Conservation (phyloP, 2,113 vertebrate species). For the Megalops atlanticus region DNA sequence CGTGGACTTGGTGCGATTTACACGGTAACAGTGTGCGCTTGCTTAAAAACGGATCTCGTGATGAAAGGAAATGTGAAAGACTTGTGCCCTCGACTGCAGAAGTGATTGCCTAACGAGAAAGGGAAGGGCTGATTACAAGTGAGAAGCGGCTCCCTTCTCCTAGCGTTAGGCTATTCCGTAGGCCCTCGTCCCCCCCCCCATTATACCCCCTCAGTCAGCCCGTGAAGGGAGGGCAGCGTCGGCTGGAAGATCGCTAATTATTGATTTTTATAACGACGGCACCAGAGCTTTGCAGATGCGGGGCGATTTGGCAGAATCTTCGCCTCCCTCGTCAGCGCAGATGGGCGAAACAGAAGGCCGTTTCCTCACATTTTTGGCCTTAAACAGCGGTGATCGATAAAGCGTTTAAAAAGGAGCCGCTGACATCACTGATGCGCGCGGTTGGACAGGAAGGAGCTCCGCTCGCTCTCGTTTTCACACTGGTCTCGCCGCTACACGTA, state of each 20-base stretch:
- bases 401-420: neutral
- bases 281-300: neutral
- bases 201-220: neutral
- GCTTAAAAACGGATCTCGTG: neutral
- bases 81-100: neutral
- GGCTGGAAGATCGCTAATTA: conserved; percentile 19
- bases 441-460: neutral
- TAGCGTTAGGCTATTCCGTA: no score
- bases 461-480: neutral
- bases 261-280: conserved; percentile 31
- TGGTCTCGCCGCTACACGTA: conserved; percentile 21
- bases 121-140: neutral
- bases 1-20: neutral
- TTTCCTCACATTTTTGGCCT: neutral
- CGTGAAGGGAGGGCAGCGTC: conserved; percentile 19
- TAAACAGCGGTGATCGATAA: neutral
- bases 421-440: neutral
- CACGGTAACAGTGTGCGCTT: neutral
- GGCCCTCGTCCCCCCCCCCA: neutral
- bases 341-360: neutral
- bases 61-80: neutral
- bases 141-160: neutral
- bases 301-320: neutral
- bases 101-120: neutral
- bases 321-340: neutral